Evolutionary conservation across 2,888 invertebrate genomes (phyloP), one percentile per base, ranked within the genome.

Genomic region (Hypsopygia costalis): DNA sequence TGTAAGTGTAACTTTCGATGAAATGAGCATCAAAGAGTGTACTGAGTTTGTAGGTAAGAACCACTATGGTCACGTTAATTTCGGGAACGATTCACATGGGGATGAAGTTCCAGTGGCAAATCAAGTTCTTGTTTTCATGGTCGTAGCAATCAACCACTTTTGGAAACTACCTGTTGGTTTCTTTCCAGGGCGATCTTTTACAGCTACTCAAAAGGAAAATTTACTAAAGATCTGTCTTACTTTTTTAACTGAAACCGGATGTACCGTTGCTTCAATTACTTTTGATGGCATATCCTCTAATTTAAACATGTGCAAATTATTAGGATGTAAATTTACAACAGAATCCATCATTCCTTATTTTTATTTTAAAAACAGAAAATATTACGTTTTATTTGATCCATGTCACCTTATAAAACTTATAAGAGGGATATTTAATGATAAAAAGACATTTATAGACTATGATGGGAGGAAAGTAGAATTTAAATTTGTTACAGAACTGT

Each of bases 11-110:
- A 34, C 34, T 20, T 36, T 36, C 10, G 36, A 36, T 36, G 36
- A 36, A 36, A 41, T 36, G 20, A 33, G 8, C 4, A 40, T 36
- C 3, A 31, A 10, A 34, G 22, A 40, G 21, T 16, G 22, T 2
- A 34, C 27, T 21, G 34, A 40, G 29, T 41, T 36, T 11, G 36
- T 33, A 11, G 43, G 43, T 7, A 39, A 40, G 8, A 32, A 36
- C 1, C 20, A 28, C 6, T 27, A 32, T 34, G 43, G 43, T 0
- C 16, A 22, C 7, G 36, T 43, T 1, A 43, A 43, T 33, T 12
- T 91, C 1, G 44, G 41, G 6, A 37, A 41, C 11, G 31, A 38
- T 3, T 35, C 29, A 10, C 1, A 6, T 33, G 29, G 35, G 4
- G 44, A 45, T n/a, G 27, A 32, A 1, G n/a, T 36, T 12, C 20